phyloP scores from a whole-genome alignment of 2,888 invertebrate species.

The Cheilosia vulpina region DNA sequence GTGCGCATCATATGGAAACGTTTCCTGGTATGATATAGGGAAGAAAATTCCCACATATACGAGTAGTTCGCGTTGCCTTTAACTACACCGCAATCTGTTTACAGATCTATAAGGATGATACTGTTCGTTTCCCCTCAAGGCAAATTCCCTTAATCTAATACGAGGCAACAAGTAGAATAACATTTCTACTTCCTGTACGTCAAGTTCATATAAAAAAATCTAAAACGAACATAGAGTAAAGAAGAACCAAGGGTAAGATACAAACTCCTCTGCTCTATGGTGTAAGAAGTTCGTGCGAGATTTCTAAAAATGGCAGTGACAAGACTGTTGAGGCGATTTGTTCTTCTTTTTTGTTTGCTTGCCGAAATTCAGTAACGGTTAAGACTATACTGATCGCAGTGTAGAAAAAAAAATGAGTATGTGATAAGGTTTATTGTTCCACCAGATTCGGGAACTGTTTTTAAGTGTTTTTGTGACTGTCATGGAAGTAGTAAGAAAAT shows the following conservation, averaged over 20 bases:
- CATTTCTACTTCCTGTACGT: constrained; percentile 69
- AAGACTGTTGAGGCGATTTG: constrained; percentile 26
- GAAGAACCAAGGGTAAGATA: constrained; percentile 28
- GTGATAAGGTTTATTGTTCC: background rate
- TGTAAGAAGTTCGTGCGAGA: constrained; percentile 41
- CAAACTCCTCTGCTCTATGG: constrained; percentile 31
- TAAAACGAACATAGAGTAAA: background rate
- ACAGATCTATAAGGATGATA: constrained; percentile 49
- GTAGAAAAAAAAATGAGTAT: background rate
- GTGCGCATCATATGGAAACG: constrained; percentile 66
- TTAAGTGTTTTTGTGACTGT: background rate
- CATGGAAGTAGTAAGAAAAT: background rate
- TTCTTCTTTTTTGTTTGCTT: background rate
- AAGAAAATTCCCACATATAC: constrained; percentile 71
- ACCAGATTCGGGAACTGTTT: too few relatives aligned
- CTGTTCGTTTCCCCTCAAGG: constrained; percentile 17
- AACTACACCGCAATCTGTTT: constrained; percentile 62
- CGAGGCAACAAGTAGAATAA: constrained; percentile 71
- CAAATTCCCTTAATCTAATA: constrained; percentile 59
- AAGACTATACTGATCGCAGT: background rate
- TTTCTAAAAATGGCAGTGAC: background rate
- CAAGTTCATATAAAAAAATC: constrained; percentile 53
- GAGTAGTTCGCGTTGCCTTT: constrained; percentile 22
- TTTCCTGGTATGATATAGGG: constrained; percentile 66
- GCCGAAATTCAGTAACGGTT: constrained; percentile 43